Conservation (phyloP, 2,113 vertebrate genomes). For the Gopherus flavomarginatus region DNA sequence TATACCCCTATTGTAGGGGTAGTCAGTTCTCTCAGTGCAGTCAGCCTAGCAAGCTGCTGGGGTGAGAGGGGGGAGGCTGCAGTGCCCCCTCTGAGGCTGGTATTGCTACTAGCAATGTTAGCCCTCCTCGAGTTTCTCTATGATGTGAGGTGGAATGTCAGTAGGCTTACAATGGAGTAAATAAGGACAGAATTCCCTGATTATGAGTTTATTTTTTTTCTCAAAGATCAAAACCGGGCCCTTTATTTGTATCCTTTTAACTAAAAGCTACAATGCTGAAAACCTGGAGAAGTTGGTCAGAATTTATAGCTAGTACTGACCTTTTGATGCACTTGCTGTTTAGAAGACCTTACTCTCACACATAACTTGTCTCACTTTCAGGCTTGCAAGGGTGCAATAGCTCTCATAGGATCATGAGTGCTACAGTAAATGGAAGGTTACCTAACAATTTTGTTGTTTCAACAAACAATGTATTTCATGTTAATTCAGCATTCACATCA, state of each 20-base stretch:
- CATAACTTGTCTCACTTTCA: not conserved
- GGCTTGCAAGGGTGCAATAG: not conserved
- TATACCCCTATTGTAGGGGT: not conserved
- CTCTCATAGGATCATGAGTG: constrained; percentile 21
- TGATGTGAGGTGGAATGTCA: not conserved
- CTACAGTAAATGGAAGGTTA: constrained; percentile 31
- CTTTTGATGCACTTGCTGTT: not conserved
- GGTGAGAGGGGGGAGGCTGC: not conserved
- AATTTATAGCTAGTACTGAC: not conserved
- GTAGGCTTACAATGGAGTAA: not conserved
- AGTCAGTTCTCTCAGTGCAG: not conserved
- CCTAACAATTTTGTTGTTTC: constrained; percentile 1
- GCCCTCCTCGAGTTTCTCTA: not conserved
- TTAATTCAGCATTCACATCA: not conserved
- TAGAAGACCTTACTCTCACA: not conserved
- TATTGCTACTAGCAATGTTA: not conserved
- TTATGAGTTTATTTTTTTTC: not conserved
- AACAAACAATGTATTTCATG: constrained; percentile 35
- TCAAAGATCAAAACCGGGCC: not conserved
- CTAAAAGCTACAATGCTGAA: not conserved
- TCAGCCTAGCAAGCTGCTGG: not conserved
- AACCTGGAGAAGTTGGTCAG: not conserved
- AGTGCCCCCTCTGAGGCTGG: not conserved
- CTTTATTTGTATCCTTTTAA: not conserved
- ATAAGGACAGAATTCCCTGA: not conserved